A percentile compares a stretch with the other conserved stretches of the same genome.
phyloP scores from a whole-genome alignment of 1,140 invertebrate genomes.

The Cydia amplana region DNA sequence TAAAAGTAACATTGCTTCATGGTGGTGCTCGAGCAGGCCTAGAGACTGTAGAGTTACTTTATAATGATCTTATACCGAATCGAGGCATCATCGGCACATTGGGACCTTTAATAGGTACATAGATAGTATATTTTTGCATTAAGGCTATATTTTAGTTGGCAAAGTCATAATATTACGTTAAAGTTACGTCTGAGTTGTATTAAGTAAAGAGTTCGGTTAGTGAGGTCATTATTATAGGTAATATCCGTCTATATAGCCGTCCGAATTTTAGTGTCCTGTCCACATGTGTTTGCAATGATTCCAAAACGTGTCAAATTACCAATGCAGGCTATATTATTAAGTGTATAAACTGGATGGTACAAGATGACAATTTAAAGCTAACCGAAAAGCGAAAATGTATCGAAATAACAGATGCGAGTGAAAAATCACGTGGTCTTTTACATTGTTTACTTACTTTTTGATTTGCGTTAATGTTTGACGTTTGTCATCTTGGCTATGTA shows the following conservation, averaged over 20 bases:
- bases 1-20: neutral
- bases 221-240: neutral
- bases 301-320: neutral
- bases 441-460: no score
- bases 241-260: constrained; percentile 9
- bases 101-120: neutral
- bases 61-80: neutral
- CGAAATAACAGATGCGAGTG: no score
- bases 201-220: neutral
- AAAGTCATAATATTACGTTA: constrained; percentile 17
- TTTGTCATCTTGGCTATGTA: no score
- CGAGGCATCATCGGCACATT: neutral
- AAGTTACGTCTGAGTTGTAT: neutral
- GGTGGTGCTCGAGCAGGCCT: constrained; percentile 15
- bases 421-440: no score
- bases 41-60: constrained; percentile 1
- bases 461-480: no score
- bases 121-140: neutral
- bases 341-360: neutral
- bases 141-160: constrained; percentile 8
- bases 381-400: no score
- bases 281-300: neutral
- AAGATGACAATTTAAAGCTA: no score
- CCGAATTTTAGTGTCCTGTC: constrained; percentile 4
- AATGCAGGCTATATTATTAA: neutral